Percentiles rank a stretch among this genome's conserved stretches.
Evolutionary conservation across 1,140 invertebrate genomes (phyloP).

Genomic region (Eciton burchellii): DNA sequence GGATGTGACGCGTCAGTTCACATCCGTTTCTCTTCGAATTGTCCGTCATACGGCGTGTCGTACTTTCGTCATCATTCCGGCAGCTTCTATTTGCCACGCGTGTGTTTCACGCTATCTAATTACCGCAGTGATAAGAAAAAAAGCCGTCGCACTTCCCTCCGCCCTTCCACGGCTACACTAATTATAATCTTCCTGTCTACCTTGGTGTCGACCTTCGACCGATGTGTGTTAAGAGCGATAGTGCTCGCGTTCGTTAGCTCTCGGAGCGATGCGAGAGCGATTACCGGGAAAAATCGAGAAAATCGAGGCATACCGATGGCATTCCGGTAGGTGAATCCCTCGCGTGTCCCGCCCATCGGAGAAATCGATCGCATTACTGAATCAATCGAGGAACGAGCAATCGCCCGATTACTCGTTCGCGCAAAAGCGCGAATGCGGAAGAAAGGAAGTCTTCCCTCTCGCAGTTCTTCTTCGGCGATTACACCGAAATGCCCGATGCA

Average conservation of each 20-base stretch:
- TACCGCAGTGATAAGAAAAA: constrained; percentile 38
- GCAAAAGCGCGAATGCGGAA: background rate
- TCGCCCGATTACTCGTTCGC: background rate
- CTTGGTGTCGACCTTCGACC: constrained; percentile 48
- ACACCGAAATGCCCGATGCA: background rate
- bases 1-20: background rate
- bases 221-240: constrained; percentile 14
- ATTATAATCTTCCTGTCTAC: constrained; percentile 52
- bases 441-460: background rate
- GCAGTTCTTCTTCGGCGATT: too few relatives aligned
- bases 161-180: background rate
- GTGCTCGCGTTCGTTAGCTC: constrained; percentile 29
- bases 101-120: constrained; percentile 39
- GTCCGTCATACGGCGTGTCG: background rate
- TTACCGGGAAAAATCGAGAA: constrained; percentile 44
- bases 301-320: constrained; percentile 49
- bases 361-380: constrained; percentile 38
- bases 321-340: constrained; percentile 39
- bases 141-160: constrained; percentile 12
- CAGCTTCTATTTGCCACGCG: constrained; percentile 15
- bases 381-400: constrained; percentile 17
- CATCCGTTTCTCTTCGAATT: background rate
- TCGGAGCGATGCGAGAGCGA: background rate
- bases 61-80: constrained; percentile 34
- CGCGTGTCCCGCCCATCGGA: constrained; percentile 4